Base-by-base conservation (phyloP, 2,797 vertebrate species). In the Paramormyrops hopkinsi region DNA sequence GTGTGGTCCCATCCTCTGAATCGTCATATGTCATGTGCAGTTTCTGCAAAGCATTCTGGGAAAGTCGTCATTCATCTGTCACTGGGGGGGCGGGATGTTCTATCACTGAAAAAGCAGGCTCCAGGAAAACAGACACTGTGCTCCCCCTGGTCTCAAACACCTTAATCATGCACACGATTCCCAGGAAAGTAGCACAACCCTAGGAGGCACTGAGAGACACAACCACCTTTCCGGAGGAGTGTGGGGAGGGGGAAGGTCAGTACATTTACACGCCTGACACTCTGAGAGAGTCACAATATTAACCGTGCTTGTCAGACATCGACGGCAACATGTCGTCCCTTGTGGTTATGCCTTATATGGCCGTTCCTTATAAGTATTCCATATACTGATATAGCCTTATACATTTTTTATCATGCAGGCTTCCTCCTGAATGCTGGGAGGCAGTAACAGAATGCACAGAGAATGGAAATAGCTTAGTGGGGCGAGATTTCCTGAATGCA, bases 151-250 rank as follows among this genome's bases (percentile, higher is more conserved):
- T 56, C 14, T 86, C 5, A n/a, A 87, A 54, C 50, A 8, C 56
- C 37, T 50, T 65, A n/a, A 44, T 88, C 41, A 12, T 44, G 17
- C 37, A 25, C n/a, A n/a, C 0, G 22, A n/a, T 46, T 41, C 89
- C 88, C 86, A 89, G 90, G 82, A 90, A 94, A 92, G 92, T 93
- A 93, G 93, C 0, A 90, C 91, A 90, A 17, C 73, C 17, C 90
- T 91, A 89, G 86, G 89, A 65, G 89, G 48, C 48, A 85, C 12
- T 33, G 46, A 33, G 33, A 11, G 48, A 87, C 65, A 76, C 41
- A 37, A 5, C 17, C 56, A 44, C 33, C 84, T 44, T 65, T 41
- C 53, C 9, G 37, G 44, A 12, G 44, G n/a, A 22, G 6, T 88
- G 59, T 44, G 6, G 41, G 7, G 11, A 53, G 37, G 37, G n/a